A percentile compares a stretch with the other conserved stretches of the same genome.
Evolutionary conservation across 2,797 vertebrate species (phyloP).

Genomic region (Acropternis orthonyx): DNA sequence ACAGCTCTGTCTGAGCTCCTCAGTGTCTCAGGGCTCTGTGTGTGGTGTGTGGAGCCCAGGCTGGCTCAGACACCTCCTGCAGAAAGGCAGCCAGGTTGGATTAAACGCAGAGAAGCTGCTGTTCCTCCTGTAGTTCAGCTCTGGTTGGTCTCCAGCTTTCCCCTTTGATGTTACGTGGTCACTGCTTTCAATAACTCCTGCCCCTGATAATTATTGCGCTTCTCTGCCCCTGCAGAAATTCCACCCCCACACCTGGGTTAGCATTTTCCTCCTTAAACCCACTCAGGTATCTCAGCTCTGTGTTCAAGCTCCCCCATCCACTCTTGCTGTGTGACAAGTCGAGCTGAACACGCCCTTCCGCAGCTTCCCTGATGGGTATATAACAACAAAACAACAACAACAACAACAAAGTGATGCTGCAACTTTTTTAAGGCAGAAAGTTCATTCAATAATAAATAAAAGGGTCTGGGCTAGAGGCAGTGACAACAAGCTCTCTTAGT

Average conservation of each 20-base stretch:
- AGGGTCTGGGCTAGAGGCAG: background rate
- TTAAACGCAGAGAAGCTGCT: background rate
- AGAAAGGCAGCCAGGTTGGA: background rate
- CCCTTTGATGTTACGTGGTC: background rate
- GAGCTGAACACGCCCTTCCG: accelerated
- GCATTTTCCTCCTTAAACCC: background rate
- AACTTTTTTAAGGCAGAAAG: background rate
- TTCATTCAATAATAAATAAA: background rate
- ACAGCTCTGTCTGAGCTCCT: background rate
- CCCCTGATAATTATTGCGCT: background rate
- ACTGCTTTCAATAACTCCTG: background rate
- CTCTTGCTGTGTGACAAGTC: background rate
- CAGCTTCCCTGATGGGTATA: background rate
- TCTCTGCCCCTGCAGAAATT: background rate
- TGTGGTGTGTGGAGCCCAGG: background rate
- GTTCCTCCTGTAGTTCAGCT: background rate
- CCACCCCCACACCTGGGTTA: background rate
- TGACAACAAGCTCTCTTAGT: background rate
- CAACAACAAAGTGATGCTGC: background rate
- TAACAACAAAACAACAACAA: background rate
- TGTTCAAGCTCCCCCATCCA: background rate
- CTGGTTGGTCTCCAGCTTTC: background rate
- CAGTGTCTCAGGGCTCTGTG: background rate
- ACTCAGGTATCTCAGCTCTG: background rate
- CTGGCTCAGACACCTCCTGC: background rate